Evolutionary conservation across 2,888 invertebrate genomes (phyloP).

Genomic region (Yponomeuta cagnagella): DNA sequence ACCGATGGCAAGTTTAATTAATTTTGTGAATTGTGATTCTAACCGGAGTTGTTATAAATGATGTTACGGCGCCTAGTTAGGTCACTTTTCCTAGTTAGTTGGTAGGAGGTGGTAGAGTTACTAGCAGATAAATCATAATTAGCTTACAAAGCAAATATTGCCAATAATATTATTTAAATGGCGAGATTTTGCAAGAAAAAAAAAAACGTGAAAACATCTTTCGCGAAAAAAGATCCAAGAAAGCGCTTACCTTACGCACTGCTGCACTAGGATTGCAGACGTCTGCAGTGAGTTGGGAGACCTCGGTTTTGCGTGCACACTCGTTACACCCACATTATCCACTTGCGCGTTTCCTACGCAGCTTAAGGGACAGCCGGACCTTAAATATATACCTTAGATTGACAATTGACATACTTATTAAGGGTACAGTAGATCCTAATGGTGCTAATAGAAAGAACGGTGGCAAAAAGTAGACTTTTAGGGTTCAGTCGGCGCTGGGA

Average conservation of each 20-base stretch:
- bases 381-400: slow-evolving; percentile 1
- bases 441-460: neutral
- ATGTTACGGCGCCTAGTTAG: too few relatives aligned
- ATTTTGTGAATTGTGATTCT: too few relatives aligned
- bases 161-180: too few relatives aligned
- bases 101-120: too few relatives aligned
- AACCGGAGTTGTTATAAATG: too few relatives aligned
- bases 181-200: too few relatives aligned
- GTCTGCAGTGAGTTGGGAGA: neutral
- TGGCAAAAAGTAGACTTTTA: neutral
- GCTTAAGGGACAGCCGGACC: slow-evolving; percentile 5
- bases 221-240: neutral
- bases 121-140: too few relatives aligned
- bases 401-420: slow-evolving; percentile 3
- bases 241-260: neutral
- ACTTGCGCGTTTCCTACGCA: slow-evolving; percentile 15
- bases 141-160: too few relatives aligned
- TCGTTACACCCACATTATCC: slow-evolving; percentile 15
- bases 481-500: neutral
- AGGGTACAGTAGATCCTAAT: neutral
- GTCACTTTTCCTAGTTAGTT: too few relatives aligned
- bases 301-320: neutral
- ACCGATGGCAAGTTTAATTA: too few relatives aligned
- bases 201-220: too few relatives aligned
- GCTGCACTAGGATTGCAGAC: neutral